Evolutionary conservation across 2,113 vertebrate species (phyloP).

Genomic region (Hylia prasina): DNA sequence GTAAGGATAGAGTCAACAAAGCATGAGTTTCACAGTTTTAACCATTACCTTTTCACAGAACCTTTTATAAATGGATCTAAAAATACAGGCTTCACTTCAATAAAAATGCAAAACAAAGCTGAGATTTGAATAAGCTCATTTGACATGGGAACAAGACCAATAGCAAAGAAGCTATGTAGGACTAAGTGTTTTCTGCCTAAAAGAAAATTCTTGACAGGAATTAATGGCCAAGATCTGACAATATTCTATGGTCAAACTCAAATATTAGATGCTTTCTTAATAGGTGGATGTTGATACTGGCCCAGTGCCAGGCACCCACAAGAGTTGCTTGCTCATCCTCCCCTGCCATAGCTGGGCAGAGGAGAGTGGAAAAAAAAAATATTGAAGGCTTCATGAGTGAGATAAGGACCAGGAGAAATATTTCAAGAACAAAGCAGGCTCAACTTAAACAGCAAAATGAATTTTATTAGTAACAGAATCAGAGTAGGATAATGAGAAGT

Average conservation of each 20-base stretch:
- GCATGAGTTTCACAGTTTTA: neutral
- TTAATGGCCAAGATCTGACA: neutral
- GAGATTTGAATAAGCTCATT: neutral
- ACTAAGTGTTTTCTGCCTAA: neutral
- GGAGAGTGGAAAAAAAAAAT: neutral
- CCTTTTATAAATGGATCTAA: neutral
- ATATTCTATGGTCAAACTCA: neutral
- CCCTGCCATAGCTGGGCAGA: neutral
- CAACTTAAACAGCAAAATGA: neutral
- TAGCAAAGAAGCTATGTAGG: neutral
- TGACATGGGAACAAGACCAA: neutral
- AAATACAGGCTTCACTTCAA: neutral
- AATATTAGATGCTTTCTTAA: neutral
- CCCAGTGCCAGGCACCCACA: neutral
- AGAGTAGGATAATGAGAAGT: neutral
- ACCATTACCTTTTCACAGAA: neutral
- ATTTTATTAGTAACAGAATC: neutral
- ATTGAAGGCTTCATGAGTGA: fast-evolving
- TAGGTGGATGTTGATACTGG: fast-evolving
- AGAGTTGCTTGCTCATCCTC: fast-evolving
- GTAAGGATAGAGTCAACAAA: neutral
- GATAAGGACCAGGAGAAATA: neutral
- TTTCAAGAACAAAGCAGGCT: neutral
- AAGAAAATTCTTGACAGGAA: neutral
- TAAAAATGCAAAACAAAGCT: neutral